These are phyloP conservation scores for Hirtodrosophila trivittata DNA, from an alignment of 2,888 invertebrate species.

Conservation along the genomic window DNA sequence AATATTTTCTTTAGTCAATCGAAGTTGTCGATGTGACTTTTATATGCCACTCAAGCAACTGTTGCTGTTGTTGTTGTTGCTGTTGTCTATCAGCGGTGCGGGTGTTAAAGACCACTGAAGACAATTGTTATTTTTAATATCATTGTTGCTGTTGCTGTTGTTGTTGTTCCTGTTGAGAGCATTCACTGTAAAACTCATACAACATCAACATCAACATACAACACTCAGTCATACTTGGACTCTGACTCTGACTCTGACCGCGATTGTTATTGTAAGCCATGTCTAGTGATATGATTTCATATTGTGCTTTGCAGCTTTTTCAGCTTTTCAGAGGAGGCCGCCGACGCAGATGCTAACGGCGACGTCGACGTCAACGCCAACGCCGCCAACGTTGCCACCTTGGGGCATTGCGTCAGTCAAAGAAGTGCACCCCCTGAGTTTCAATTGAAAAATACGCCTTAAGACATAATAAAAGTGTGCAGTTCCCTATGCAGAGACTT, in stretches of 20 bases:
- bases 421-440: background rate
- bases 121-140: constrained; percentile 79
- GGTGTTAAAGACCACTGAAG: constrained; percentile 80
- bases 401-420: constrained; percentile 6
- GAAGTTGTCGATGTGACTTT: constrained; percentile 77
- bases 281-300: constrained; percentile 80
- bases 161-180: constrained; percentile 52
- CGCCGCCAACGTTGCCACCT: constrained; percentile 59
- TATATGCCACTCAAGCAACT: constrained; percentile 71
- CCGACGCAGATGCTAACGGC: constrained; percentile 37
- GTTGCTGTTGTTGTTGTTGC: constrained; percentile 37
- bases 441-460: background rate
- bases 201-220: constrained; percentile 39
- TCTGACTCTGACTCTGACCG: constrained; percentile 33
- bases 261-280: constrained; percentile 77
- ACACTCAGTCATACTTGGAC: constrained; percentile 76
- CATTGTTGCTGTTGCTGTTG: constrained; percentile 56
- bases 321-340: constrained; percentile 56
- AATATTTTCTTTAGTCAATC: constrained; percentile 78
- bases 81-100: constrained; percentile 79
- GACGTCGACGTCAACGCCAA: constrained; percentile 10
- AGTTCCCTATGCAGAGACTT: background rate
- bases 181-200: constrained; percentile 64
- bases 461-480: background rate
- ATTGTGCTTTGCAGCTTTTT: constrained; percentile 66